Conservation (phyloP, 2,797 vertebrate species). For the Luscinia luscinia region DNA sequence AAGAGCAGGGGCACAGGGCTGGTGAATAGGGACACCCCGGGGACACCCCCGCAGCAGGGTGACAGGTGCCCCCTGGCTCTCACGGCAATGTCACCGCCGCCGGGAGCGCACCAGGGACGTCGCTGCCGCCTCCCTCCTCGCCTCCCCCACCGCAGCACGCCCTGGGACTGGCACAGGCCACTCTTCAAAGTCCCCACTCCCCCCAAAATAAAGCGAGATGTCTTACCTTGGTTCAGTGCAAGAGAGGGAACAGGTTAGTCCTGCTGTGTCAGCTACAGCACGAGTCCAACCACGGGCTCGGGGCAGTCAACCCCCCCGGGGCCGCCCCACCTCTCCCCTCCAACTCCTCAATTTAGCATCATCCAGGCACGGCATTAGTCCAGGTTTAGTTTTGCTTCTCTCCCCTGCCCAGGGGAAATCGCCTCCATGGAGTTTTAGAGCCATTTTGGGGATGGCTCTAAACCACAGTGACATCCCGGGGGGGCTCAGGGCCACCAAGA, state of each 20-base stretch:
- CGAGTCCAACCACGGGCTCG: background rate
- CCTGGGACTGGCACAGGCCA: background rate
- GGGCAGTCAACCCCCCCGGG: background rate
- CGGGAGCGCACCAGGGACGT: fast-evolving
- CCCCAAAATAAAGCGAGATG: background rate
- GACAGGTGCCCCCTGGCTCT: background rate
- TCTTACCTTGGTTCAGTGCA: conserved; percentile 63
- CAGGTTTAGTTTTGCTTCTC: background rate
- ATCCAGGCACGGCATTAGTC: background rate
- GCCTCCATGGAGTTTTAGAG: background rate
- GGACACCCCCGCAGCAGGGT: background rate
- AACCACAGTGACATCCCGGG: background rate
- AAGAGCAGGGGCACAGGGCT: background rate
- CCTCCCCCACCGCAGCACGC: background rate
- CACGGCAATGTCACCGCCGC: fast-evolving
- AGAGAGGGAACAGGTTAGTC: conserved; percentile 52
- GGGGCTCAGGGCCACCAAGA: background rate
- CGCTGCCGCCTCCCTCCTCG: background rate
- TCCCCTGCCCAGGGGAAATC: background rate
- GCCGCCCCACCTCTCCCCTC: background rate
- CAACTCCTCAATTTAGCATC: background rate
- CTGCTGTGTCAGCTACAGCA: background rate
- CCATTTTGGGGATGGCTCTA: background rate
- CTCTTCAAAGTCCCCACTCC: background rate
- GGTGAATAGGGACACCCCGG: background rate